phyloP scores from a whole-genome alignment of 2,113 vertebrate species.

The Dipodomys stephensi region DNA sequence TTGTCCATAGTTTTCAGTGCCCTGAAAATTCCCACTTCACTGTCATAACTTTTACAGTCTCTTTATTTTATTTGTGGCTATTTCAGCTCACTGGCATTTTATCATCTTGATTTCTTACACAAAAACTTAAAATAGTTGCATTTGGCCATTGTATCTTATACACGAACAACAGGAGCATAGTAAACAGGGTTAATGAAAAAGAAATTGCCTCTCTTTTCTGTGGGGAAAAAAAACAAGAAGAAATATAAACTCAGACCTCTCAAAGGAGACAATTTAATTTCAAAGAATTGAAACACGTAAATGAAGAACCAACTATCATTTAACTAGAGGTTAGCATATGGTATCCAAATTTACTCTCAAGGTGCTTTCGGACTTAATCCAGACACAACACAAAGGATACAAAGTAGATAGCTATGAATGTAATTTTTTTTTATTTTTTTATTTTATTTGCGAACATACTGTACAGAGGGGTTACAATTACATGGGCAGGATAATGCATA shows the following conservation, averaged over 20 bases:
- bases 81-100: background rate
- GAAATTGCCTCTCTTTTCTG: background rate
- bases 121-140: background rate
- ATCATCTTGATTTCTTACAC: background rate
- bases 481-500: too few species aligned
- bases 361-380: background rate
- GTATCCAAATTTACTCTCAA: background rate
- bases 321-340: background rate
- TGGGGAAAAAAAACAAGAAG: background rate
- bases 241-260: background rate
- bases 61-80: constrained; percentile 12
- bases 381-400: background rate
- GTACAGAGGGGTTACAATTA: too few species aligned
- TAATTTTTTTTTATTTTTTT: too few species aligned
- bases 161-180: background rate
- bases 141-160: background rate
- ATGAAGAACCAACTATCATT: background rate
- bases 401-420: background rate
- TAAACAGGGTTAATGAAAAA: background rate
- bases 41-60: background rate
- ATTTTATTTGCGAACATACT: too few species aligned
- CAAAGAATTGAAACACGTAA: background rate
- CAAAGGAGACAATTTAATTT: background rate
- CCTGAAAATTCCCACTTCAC: background rate
- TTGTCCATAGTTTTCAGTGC: background rate